phyloP scores from a whole-genome alignment of 2,888 invertebrate genomes.

The Tortricodes alternella region DNA sequence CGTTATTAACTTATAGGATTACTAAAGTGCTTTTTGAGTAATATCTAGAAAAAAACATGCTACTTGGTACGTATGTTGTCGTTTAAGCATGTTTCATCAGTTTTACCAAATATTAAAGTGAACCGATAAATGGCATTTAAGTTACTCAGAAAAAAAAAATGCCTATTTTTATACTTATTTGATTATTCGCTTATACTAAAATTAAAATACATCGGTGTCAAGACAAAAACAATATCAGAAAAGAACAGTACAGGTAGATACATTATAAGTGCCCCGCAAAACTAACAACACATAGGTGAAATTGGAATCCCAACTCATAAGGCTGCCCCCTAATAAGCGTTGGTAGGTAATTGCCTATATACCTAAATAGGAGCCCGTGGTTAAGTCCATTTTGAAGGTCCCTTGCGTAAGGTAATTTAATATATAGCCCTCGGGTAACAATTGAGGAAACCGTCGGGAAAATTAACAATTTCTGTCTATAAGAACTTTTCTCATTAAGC shows the following conservation, averaged over 20 bases:
- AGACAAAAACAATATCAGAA: background rate
- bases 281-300: slow-evolving; percentile 35
- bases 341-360: slow-evolving; percentile 27
- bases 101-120: too few relatives aligned
- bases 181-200: too few relatives aligned
- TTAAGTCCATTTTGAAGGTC: slow-evolving; percentile 25
- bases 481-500: too few relatives aligned
- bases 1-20: too few relatives aligned
- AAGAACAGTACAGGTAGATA: background rate
- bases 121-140: too few relatives aligned
- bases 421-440: slow-evolving; percentile 68
- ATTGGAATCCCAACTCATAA: slow-evolving; percentile 51
- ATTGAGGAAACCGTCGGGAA: slow-evolving; percentile 62
- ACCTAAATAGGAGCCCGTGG: slow-evolving; percentile 24
- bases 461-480: too few relatives aligned
- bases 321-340: slow-evolving; percentile 55
- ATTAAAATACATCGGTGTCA: too few relatives aligned
- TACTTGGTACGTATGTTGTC: too few relatives aligned
- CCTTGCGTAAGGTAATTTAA: slow-evolving; percentile 68
- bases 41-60: too few relatives aligned
- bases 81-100: background rate
- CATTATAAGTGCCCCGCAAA: background rate
- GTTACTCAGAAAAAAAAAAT: too few relatives aligned
- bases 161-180: too few relatives aligned
- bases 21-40: too few relatives aligned